A percentile compares a stretch with the other conserved stretches of the same genome.
These are phyloP conservation scores for Mastomys natalensis DNA, from an alignment of 2,113 vertebrate species.

Conservation along the genomic window DNA sequence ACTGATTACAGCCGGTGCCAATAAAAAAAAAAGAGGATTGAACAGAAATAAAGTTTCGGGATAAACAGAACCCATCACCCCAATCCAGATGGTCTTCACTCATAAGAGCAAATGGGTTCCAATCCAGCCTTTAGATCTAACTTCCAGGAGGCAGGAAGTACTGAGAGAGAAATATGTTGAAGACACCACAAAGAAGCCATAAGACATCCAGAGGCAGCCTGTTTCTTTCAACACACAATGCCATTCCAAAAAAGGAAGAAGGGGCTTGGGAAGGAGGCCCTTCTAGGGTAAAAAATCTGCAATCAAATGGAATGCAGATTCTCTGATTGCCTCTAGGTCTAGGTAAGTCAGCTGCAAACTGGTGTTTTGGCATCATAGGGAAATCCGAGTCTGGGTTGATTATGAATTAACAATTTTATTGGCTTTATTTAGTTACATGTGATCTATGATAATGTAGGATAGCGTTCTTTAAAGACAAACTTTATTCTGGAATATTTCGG, in stretches of 20 bases:
- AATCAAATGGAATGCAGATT: neutral
- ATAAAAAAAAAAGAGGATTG: neutral
- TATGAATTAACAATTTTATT: conserved; percentile 28
- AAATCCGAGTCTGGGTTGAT: neutral
- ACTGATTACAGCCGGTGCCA: neutral
- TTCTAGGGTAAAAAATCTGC: neutral
- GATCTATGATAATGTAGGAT: neutral
- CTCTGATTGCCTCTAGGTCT: conserved; percentile 15
- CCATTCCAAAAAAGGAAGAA: conserved; percentile 8
- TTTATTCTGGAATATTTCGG: neutral
- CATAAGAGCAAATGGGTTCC: conserved; percentile 29
- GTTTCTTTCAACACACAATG: neutral
- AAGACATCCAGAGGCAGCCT: conserved; percentile 22
- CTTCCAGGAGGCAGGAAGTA: conserved; percentile 35
- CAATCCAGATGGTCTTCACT: conserved; percentile 45
- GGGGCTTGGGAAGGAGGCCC: neutral
- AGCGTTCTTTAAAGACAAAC: conserved; percentile 1
- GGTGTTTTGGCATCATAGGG: neutral
- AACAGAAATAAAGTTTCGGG: conserved; percentile 48
- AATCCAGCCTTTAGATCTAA: conserved; percentile 42
- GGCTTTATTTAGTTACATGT: conserved; percentile 27
- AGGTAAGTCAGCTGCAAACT: neutral
- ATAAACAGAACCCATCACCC: conserved; percentile 54
- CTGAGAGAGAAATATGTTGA: conserved; percentile 28
- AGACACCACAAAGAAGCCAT: neutral